Base-by-base conservation (phyloP, 1,140 invertebrate genomes). In the Chrysoperla carnea region DNA sequence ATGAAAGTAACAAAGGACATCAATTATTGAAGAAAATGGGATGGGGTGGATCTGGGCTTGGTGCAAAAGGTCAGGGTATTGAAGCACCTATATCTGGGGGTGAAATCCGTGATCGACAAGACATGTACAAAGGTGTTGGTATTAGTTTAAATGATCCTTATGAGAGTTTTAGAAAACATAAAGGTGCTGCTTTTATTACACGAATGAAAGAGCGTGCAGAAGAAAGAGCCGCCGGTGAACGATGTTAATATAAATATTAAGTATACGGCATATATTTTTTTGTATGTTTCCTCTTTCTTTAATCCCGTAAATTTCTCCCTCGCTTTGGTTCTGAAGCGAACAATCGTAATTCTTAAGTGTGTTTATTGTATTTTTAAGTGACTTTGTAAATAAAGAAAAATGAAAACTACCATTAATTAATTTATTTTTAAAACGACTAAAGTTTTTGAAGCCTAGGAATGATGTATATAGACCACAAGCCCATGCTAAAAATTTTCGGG, bases 1-100 rank as follows among this genome's bases (percentile, higher is more conserved):
- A 88, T 52, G 77, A 85, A 50, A 80, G 75, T 27, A 97, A 96
- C 62, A 95, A 94, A 62, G 92, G 93, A 0, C 91, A 96, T 66
- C 89, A 95, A 61, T 75, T 97, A 63, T 65, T 96, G 28, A 84
- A 79, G 57, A 92, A 92, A 66, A 96, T 96, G 90, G 92, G 92
- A 8, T 97, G 92, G 92, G 67, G 70, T 46, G 72, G 72, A 36
- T 70, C 75, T 43, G 93, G 92, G 6, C 67, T 96, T 1, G 92
- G 92, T 13, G 81, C 81, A 0, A 80, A 87, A 33, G 91, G 94
- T 45, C 90, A 95, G 60, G 92, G 92, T 13, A 96, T 95, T 43
- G 85, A 90, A 48, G 81, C 90, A 49, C 92, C 92, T 0, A 92
- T 97, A 47, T 81, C 83, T 31, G 87, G 84, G 0, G 91, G 86